Evolutionary conservation across 2,888 invertebrate genomes (phyloP), one percentile per base, ranked within the genome.

Genomic region (Hermodice carunculata): DNA sequence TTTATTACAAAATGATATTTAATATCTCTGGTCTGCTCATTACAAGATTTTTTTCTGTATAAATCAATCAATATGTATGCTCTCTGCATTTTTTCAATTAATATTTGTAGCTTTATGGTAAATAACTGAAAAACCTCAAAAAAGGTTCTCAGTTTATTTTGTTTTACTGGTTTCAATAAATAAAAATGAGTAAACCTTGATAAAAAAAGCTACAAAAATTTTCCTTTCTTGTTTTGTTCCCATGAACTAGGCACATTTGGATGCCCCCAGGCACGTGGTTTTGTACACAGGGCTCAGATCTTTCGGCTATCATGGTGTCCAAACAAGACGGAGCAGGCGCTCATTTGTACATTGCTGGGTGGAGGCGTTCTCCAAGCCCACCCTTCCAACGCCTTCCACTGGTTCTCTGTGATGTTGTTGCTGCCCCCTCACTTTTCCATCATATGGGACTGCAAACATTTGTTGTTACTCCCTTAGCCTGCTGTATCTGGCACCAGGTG

Each of bases 1-100:
- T 60, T 60, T 60, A 60, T 51, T 60, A 60, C 60, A 60, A 60
- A 60, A 60, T 60, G 51, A 60, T 44, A 60, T 52, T 60, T 60
- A 60, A 60, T 60, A 60, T 60, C 60, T 60, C 60, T 40, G 60
- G 40, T 60, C 51, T 49, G 49, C 60, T 49, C 34, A 26, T 57
- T 57, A 57, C 57, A 57, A 57, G 54, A 54, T 42, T n/a, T 40
- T n/a, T n/a, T 32, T 54, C 32, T 54, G 57, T 57, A 57, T 57
- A 57, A 57, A 57, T 46, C 57, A 57, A 44, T 57, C 57, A 57
- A 44, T 57, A 57, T 57, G 57, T 57, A 57, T 46, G n/a, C 57
- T 46, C 51, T 51, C 42, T 40, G 37, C 51, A 17, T 32, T 59
- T 49, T 22, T 46, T 52, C 37, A 22, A 19, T 53, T 48, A 52